Evolutionary conservation across 2,797 vertebrate genomes (phyloP), one percentile per base, ranked within the genome.

Genomic region (Hephaestus fuliginosus): DNA sequence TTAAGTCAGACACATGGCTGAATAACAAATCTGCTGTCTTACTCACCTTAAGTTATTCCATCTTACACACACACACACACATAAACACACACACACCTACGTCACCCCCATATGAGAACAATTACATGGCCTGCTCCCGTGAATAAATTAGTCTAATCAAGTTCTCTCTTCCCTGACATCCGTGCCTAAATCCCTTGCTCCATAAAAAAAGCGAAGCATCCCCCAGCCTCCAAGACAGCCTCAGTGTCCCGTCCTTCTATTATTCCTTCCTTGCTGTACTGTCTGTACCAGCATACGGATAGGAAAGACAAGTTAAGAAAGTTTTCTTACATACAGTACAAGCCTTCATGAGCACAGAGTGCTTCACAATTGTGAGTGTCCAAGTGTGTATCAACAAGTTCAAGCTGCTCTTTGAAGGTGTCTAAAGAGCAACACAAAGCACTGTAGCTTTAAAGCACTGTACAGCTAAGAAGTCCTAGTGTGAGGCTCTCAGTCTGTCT

Each of bases 131-230:
- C 58, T 82, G 81, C 90, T 90, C 86, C 80, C 28, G 71, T 93
- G 85, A 93, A 93, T 91, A 90, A 89, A 92, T 92, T 76, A 87
- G 87, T 72, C 88, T 70, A 86, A 92, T 93, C 87, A 92, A 83
- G 83, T 83, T 89, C 75, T 81, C 80, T 88, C 75, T 85, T 88
- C 80, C 71, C 73, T 90, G 90, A 89, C 89, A 92, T 91, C 87
- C 80, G 81, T 73, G 83, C 81, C 85, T 87, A 86, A 89, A 91
- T 87, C 83, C 86, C 71, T 83, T 30, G 20, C 79, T 78, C 63
- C 46, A 57, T 80, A 74, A 87, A 85, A 73, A 80, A 74, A 67
- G 33, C 10, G 73, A 70, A 76, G 82, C 74, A 73, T 65, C 75
- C 74, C 66, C 67, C 61, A 44, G n/a, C 41, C 64, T 73, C 51